Evolutionary conservation across 1,140 invertebrate genomes (phyloP).

Genomic region (Platyura marginata): DNA sequence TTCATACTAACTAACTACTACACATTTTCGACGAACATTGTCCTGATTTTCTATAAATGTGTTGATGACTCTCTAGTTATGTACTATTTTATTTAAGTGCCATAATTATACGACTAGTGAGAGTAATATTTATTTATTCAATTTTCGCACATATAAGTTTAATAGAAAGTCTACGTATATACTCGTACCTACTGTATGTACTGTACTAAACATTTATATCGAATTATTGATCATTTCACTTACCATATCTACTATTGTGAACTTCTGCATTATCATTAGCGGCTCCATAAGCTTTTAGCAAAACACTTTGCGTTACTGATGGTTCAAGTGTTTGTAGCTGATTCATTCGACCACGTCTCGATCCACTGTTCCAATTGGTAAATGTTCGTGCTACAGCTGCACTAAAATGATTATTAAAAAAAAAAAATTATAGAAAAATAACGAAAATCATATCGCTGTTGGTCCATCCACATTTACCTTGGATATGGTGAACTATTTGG

Average conservation of each 20-base stretch:
- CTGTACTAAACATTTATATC: too few species aligned
- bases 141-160: too few species aligned
- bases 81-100: too few species aligned
- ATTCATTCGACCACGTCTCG: conserved; percentile 16
- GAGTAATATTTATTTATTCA: too few species aligned
- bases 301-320: conserved; percentile 42
- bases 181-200: too few species aligned
- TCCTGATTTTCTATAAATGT: too few species aligned
- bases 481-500: conserved; percentile 67
- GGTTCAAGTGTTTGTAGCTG: conserved; percentile 42
- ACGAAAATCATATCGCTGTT: not conserved
- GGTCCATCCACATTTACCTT: conserved; percentile 33
- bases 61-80: too few species aligned
- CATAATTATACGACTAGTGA: too few species aligned
- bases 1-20: too few species aligned
- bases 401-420: conserved; percentile 24
- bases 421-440: not conserved
- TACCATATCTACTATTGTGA: not conserved
- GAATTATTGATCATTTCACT: not conserved
- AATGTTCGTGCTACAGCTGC: conserved; percentile 42
- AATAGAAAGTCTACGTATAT: too few species aligned
- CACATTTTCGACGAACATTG: too few species aligned
- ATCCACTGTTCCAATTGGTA: conserved; percentile 24
- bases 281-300: conserved; percentile 40
- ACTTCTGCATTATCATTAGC: conserved; percentile 23